Conservation (phyloP, 2,888 invertebrate genomes). For the Mythimna impura region DNA sequence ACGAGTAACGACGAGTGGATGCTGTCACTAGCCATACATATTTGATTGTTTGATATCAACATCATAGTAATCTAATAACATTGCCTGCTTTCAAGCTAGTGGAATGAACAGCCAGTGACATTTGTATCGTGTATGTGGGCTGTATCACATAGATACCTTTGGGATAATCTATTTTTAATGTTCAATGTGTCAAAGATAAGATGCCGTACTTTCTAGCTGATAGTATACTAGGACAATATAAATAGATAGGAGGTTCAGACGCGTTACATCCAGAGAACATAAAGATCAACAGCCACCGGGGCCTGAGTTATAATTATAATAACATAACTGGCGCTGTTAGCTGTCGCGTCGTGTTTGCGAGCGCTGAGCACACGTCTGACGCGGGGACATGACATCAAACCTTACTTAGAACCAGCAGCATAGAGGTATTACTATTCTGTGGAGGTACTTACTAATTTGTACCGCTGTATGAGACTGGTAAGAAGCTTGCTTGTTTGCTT, state of each 20-base stretch:
- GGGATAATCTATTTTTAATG: not conserved
- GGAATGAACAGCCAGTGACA: not conserved
- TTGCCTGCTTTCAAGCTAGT: slow-evolving; percentile 2
- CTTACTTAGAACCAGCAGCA: not conserved
- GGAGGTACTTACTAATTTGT: not conserved
- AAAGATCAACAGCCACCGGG: not conserved
- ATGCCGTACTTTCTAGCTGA: not conserved
- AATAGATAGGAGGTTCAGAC: not conserved
- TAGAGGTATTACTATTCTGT: not conserved
- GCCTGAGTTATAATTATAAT: slow-evolving; percentile 30
- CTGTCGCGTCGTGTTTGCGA: slow-evolving; percentile 14
- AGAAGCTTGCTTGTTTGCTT: not conserved
- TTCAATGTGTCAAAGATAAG: not conserved
- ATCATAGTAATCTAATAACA: not conserved
- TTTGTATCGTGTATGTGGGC: not conserved
- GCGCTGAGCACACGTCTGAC: slow-evolving; percentile 11
- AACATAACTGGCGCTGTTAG: slow-evolving; percentile 15
- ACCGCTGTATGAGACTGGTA: not conserved
- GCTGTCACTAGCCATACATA: slow-evolving; percentile 38
- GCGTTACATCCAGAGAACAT: not conserved
- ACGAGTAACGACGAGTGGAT: slow-evolving; percentile 16
- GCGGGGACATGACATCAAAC: not conserved
- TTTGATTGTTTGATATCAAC: slow-evolving; percentile 25
- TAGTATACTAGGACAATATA: not conserved
- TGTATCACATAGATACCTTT: not conserved